Base-by-base conservation (phyloP, 2,888 invertebrate species). In the Drosophila pseudotalamancana region DNA sequence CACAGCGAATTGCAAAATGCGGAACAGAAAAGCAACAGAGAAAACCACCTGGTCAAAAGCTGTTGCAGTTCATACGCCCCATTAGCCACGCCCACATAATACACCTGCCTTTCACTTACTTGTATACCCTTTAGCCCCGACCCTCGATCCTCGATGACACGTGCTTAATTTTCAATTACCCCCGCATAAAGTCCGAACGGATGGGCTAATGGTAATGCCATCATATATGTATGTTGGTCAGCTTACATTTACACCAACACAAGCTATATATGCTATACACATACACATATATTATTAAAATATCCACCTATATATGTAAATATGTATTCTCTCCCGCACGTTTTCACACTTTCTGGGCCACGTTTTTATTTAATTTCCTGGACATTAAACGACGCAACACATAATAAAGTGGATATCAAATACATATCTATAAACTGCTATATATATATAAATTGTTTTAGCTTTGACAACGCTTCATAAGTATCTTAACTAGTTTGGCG, bases 131-230 rank as follows among this genome's bases (percentile, higher is more conserved):
- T 40, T 18, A 16, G 3, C 4, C n/a, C n/a, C 16, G 43, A 23
- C 43, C 43, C 27, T 43, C 29, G 43, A 23, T 59, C 63, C n/a
- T n/a, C 53, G 78, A 73, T 71, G 83, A 80, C 78, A 80, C 75
- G 62, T 68, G 84, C 82, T 82, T 84, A 77, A 84, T 83, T 84
- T 84, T 83, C 82, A 84, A 83, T 83, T 83, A 83, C 82, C 60
- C 70, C 55, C 73, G 65, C 78, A 82, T 68, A 78, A 75, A 72
- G 72, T 77, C 68, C 65, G 48, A 76, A 55, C 42, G 66, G 31
- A 57, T 39, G 6, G 34, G 12, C 39, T 53, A 70, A 50, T 31
- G 66, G 43, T 79, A 78, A 62, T 76, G 57, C 55, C 61, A 64
- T 80, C 74, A 77, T 78, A 68, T n/a, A n/a, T n/a, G n/a, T n/a